These are phyloP conservation scores for Gari tellinella DNA, from an alignment of 2,888 invertebrate genomes.

Conservation along the genomic window DNA sequence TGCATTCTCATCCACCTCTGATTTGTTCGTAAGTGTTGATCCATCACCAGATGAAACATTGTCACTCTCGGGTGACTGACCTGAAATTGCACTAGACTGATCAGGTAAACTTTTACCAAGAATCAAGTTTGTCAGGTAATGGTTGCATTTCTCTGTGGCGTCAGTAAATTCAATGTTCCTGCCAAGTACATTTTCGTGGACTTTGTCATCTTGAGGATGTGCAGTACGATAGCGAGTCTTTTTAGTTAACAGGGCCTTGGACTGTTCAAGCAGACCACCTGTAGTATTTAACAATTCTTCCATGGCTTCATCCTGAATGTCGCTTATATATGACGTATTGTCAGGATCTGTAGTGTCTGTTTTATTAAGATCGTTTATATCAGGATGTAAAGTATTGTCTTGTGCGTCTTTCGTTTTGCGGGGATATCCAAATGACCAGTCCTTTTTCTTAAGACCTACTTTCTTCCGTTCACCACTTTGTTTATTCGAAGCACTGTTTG, in stretches of 20 bases:
- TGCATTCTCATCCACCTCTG: too few relatives aligned
- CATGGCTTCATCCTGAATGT: neutral
- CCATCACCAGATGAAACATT: neutral
- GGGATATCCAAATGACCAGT: constrained; percentile 57
- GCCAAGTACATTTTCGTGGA: too few relatives aligned
- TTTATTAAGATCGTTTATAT: neutral
- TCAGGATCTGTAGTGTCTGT: too few relatives aligned
- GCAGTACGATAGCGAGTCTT: neutral
- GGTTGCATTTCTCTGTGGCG: constrained; percentile 7
- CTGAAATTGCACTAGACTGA: too few relatives aligned
- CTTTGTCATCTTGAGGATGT: neutral
- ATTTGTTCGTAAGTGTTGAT: too few relatives aligned
- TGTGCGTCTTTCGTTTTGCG: constrained; percentile 22
- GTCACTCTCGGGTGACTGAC: too few relatives aligned
- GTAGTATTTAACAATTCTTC: neutral
- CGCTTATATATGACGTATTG: too few relatives aligned
- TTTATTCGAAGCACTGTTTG: too few relatives aligned
- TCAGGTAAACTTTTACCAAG: neutral
- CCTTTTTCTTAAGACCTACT: constrained; percentile 2
- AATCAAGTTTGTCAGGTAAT: neutral
- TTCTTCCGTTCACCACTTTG: too few relatives aligned
- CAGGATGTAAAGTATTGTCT: neutral
- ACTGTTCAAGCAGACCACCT: neutral
- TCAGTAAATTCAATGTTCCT: neutral
- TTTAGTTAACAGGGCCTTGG: neutral